Evolutionary conservation across 2,797 vertebrate genomes (phyloP), one percentile per base, ranked within the genome.

Genomic region (Epinephelus awoara): DNA sequence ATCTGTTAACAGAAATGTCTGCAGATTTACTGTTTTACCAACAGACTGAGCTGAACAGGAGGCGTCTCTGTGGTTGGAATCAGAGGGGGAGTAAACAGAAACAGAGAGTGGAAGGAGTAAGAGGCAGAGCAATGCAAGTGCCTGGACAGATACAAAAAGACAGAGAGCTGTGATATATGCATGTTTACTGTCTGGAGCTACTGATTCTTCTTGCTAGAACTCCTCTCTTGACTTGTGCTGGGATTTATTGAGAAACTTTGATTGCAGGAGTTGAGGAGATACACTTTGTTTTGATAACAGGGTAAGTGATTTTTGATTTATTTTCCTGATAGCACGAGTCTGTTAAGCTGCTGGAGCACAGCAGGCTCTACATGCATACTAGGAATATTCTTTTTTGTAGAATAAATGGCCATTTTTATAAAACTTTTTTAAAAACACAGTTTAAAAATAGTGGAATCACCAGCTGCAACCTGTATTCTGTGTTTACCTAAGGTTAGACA

Each of bases 61-160:
- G 85, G 86, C 73, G 83, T 83, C 75, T 77, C 88, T 7, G 9
- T 62, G 68, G 72, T 67, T 68, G 57, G 69, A 83, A 66, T 75
- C 42, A 62, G 81, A 85, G 89, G 62, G 65, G 87, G 87, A 87
- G 87, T 77, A 63, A 66, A 77, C 71, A 70, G 72, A 65, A 21
- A 46, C 55, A 67, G 58, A 50, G 50, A 49, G 83, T 66, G 59
- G 79, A 87, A 72, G 84, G 81, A 88, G 80, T 69, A 42, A 77
- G 57, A 68, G 85, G 69, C 77, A 77, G 80, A 83, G 73, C 75
- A 57, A 67, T 75, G 55, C 75, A 69, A 46, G 29, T 68, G 72
- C 38, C 19, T 77, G 54, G 9, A 72, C 77, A 82, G 75, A 63
- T 14, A 65, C 17, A 82, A 59, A 73, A 42, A 59, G 75, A 67